A percentile compares a stretch with the other conserved stretches of the same genome.
Evolutionary conservation across 2,797 vertebrate genomes (phyloP).

Genomic region (Chloroceryle amazona): DNA sequence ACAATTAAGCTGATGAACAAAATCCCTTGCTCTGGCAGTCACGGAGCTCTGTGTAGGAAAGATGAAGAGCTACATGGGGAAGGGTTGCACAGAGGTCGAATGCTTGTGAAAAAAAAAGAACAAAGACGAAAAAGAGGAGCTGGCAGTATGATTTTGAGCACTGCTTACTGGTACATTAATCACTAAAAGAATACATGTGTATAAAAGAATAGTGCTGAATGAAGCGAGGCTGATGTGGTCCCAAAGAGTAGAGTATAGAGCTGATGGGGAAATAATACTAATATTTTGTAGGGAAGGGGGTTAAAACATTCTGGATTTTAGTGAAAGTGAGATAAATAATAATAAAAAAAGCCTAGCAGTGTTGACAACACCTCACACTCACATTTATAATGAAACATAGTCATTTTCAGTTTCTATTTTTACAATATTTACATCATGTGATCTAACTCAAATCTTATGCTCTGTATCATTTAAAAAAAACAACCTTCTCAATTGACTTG

Average conservation of each 20-base stretch:
- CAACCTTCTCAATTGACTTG: background rate
- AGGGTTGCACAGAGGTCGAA: background rate
- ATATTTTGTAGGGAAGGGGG: background rate
- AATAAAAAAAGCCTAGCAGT: background rate
- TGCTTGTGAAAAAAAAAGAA: background rate
- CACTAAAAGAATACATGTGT: background rate
- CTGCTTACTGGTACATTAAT: background rate
- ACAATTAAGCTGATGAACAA: background rate
- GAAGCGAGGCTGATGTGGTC: background rate
- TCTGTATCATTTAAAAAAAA: rapidly evolving
- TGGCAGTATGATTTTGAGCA: background rate
- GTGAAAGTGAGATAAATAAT: background rate
- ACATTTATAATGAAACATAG: background rate
- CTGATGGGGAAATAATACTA: background rate
- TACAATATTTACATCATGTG: background rate
- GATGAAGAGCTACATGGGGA: background rate
- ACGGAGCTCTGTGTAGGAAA: background rate
- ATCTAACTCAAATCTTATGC: background rate
- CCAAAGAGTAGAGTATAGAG: background rate
- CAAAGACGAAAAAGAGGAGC: too few species aligned
- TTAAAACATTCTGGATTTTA: background rate
- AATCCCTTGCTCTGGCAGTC: background rate
- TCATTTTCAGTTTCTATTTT: background rate
- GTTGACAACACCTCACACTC: background rate
- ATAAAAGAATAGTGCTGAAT: background rate